A percentile compares a stretch with the other conserved stretches of the same genome.
Evolutionary conservation across 1,140 invertebrate species (phyloP).

Genomic region (Ephestia elutella): DNA sequence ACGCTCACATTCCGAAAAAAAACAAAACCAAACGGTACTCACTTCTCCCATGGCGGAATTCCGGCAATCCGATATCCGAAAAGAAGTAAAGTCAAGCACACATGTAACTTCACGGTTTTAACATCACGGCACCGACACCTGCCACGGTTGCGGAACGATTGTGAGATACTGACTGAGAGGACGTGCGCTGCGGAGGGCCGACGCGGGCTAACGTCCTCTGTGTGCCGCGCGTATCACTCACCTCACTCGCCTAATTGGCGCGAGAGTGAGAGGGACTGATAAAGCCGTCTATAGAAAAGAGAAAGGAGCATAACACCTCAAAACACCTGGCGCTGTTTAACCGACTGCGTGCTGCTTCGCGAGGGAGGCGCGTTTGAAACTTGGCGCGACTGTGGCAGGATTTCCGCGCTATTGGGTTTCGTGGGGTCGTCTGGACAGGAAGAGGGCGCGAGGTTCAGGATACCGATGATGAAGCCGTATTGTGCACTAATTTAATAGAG

Average conservation of each 20-base stretch:
- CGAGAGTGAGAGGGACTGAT: conserved; percentile 44
- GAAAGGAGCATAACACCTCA: conserved; percentile 41
- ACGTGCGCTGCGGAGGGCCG: conserved; percentile 38
- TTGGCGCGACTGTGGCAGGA: conserved; percentile 28
- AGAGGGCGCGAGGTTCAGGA: conserved; percentile 31
- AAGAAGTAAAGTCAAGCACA: conserved; percentile 31
- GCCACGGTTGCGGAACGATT: conserved; percentile 37
- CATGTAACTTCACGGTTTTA: conserved; percentile 46
- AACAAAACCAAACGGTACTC: conserved; percentile 40
- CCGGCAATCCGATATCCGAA: conserved; percentile 37
- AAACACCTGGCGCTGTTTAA: conserved; percentile 48
- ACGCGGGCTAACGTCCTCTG: conserved; percentile 61
- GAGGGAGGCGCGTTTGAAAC: conserved; percentile 36
- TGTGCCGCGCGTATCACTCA: conserved; percentile 38
- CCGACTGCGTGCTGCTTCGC: conserved; percentile 36
- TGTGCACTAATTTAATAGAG: not conserved
- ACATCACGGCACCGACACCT: conserved; percentile 58
- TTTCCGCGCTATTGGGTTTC: conserved; percentile 49
- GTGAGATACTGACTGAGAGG: conserved; percentile 16
- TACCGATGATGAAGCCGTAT: conserved; percentile 13
- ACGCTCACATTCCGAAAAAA: conserved; percentile 38
- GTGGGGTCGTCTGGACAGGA: conserved; percentile 37
- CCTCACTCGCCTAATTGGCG: conserved; percentile 44
- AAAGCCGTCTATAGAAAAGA: conserved; percentile 48
- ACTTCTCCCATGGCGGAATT: conserved; percentile 59